Base-by-base conservation (phyloP, 2,797 vertebrate genomes). In the Sebastes paucispinis region DNA sequence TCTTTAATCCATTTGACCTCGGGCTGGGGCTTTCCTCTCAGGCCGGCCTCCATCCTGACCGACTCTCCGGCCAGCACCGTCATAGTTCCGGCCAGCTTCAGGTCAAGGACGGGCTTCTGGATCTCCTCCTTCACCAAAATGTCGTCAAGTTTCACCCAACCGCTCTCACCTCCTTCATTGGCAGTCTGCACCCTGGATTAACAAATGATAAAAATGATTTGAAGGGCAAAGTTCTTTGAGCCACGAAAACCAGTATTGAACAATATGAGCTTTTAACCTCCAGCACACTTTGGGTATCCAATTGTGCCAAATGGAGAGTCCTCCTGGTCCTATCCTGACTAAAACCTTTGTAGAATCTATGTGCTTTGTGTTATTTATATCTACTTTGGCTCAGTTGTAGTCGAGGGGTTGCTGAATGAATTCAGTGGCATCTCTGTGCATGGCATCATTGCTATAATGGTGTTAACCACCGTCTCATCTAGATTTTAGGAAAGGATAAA, bases 21-120 rank as follows among this genome's bases (percentile, higher is more conserved):
- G 88, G 98, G 98, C 60, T 96, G 97, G 29, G 98, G 98, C 89
- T 99, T 99, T 91, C 98, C 98, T 96, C 98, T 97, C 67, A 99
- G 95, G 25, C 86, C 96, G 69, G 98, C 98, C 86, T 99, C 98
- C 75, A 99, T 97, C 92, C 97, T 96, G 83, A 99, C 96, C 3
- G 98, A 96, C 32, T 99, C 98, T 8, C 98, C 98, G 32, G 96
- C 97, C 95, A 96, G 98, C 75, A 99, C 98, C 39, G 97, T 98
- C 76, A 98, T 22, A 8, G 96, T 93, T 18, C 98, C 98, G 62
- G 95, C 84, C 87, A 99, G 89, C 89, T 98, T 99, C 81, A 99
- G 90, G 72, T 99, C 98, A 79, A 99, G 92, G 27, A 98, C 97
- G 50, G 98, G 98, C 92, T 99, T 99, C 91, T 97, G 96, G 73